A percentile compares a stretch with the other conserved stretches of the same genome.
Evolutionary conservation across 1,140 invertebrate genomes (phyloP).

Genomic region (Caerostris darwini): DNA sequence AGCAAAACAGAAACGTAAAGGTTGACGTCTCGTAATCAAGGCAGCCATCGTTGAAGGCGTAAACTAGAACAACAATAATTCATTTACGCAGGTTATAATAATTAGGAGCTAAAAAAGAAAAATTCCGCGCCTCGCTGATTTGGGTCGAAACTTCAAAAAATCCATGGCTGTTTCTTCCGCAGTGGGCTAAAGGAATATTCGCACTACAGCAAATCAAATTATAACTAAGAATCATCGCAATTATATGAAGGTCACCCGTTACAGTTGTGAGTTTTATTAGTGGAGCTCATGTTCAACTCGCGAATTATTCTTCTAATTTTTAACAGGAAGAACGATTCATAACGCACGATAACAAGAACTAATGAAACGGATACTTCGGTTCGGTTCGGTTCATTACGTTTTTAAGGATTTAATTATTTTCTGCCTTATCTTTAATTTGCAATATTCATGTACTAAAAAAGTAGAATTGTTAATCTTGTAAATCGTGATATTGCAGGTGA

Average conservation of each 20-base stretch:
- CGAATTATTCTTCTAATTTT: neutral
- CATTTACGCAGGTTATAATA: neutral
- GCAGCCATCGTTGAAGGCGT: neutral
- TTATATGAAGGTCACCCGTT: neutral
- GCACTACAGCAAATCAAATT: neutral
- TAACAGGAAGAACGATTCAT: neutral
- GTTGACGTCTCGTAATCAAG: neutral
- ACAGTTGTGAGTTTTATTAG: neutral
- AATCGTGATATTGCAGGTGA: too few species aligned
- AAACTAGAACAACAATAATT: constrained; percentile 4
- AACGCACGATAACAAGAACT: neutral
- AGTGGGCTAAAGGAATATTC: neutral
- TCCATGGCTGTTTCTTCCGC: neutral
- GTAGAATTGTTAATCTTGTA: too few species aligned
- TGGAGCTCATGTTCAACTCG: neutral
- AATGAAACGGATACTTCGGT: neutral
- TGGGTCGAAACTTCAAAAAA: constrained; percentile 10
- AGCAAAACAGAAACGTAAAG: neutral
- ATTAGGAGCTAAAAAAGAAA: neutral
- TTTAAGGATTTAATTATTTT: too few species aligned
- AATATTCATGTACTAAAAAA: too few species aligned
- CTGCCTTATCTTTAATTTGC: too few species aligned
- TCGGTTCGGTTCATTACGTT: neutral
- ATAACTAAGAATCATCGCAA: neutral
- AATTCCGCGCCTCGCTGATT: neutral